Conservation (phyloP, 1,140 invertebrate genomes). For the Theocolax elegans region DNA sequence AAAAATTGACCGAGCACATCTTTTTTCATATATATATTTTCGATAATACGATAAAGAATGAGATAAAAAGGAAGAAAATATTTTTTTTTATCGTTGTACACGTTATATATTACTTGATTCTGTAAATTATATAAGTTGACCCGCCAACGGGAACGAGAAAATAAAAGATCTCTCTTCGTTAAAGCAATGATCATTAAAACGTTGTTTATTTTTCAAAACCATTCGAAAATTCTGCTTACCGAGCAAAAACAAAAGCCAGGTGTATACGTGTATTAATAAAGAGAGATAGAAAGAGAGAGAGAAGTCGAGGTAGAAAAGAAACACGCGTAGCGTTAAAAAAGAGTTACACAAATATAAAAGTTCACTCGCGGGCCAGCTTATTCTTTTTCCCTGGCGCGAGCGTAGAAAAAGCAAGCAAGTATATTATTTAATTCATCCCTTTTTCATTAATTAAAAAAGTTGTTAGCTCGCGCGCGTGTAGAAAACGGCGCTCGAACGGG, state of each 20-base stretch:
- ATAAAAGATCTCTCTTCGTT: too few relatives aligned
- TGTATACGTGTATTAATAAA: background rate
- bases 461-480: slow-evolving; percentile 10
- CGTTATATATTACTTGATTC: too few relatives aligned
- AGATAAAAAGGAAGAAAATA: too few relatives aligned
- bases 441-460: slow-evolving; percentile 40
- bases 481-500: slow-evolving; percentile 12
- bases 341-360: slow-evolving; percentile 32
- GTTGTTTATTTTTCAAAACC: background rate
- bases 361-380: slow-evolving; percentile 14
- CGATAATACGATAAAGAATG: too few relatives aligned
- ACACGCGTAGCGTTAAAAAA: slow-evolving; percentile 15
- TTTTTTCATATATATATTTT: too few relatives aligned
- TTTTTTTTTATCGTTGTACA: too few relatives aligned
- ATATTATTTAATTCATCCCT: slow-evolving; percentile 37
- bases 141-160: too few relatives aligned
- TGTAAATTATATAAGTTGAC: too few relatives aligned
- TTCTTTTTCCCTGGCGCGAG: background rate
- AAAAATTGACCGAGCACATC: too few relatives aligned
- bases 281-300: slow-evolving; percentile 3
- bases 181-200: slow-evolving; percentile 25
- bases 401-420: slow-evolving; percentile 30
- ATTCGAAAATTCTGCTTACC: slow-evolving; percentile 4
- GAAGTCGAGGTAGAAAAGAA: background rate
- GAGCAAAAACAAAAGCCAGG: background rate